Conservation (phyloP, 1,140 invertebrate species). For the Homalodisca vitripennis region DNA sequence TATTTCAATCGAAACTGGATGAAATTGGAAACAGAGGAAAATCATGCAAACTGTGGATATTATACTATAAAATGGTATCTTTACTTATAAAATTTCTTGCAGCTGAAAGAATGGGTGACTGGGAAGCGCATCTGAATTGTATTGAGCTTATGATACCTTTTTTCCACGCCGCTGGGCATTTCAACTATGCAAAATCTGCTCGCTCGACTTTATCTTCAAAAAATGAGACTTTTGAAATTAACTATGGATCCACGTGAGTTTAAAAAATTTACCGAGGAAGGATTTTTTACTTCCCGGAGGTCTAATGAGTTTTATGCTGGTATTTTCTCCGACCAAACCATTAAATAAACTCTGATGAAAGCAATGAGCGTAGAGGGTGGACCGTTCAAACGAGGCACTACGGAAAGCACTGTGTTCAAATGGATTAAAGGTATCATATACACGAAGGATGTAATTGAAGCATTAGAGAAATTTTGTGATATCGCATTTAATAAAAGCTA, state of each 20-base stretch:
- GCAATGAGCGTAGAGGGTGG: slow-evolving; percentile 17
- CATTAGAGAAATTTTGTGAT: too few species aligned
- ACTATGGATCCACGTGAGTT: slow-evolving; percentile 28
- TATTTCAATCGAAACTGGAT: neutral
- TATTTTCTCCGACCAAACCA: slow-evolving; percentile 20
- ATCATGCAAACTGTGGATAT: neutral
- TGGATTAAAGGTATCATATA: slow-evolving; percentile 7
- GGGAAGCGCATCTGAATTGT: slow-evolving; percentile 28
- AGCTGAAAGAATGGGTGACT: slow-evolving; percentile 38
- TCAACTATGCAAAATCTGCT: slow-evolving; percentile 36
- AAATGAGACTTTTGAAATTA: slow-evolving; percentile 20
- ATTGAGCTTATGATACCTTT: slow-evolving; percentile 35
- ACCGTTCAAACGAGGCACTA: slow-evolving; percentile 2
- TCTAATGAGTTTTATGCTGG: slow-evolving; percentile 8
- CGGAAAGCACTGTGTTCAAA: slow-evolving; percentile 1
- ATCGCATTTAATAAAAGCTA: neutral
- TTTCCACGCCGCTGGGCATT: slow-evolving; percentile 38
- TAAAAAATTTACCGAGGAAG: slow-evolving; percentile 31
- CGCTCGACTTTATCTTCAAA: slow-evolving; percentile 27
- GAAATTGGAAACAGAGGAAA: neutral
- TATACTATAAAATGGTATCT: too few species aligned
- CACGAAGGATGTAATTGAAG: slow-evolving; percentile 1
- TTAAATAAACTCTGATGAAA: slow-evolving; percentile 27
- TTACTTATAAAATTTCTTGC: slow-evolving; percentile 34
- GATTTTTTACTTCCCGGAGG: slow-evolving; percentile 28